Evolutionary conservation across 2,797 vertebrate species (phyloP).

Genomic region (Dermochelys coriacea): DNA sequence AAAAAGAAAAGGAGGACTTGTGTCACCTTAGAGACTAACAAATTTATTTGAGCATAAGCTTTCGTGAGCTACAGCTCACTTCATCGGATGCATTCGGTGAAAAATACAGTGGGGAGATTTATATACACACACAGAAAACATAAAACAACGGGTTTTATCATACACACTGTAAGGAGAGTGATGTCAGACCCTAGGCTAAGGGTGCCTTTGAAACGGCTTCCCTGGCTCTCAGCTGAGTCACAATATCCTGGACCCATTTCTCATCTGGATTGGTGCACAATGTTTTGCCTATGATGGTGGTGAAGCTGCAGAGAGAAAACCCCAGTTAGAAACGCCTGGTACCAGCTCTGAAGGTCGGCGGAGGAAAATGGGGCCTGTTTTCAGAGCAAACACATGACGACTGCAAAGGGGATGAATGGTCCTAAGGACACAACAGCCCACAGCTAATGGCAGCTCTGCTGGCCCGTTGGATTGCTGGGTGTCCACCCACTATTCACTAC

Average conservation of each 20-base stretch:
- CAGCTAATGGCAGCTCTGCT: neutral
- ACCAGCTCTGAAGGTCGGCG: neutral
- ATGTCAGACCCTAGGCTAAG: neutral
- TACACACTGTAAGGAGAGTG: too few species aligned
- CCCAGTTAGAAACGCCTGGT: neutral
- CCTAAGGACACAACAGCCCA: neutral
- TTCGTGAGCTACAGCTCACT: too few species aligned
- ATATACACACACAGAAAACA: too few species aligned
- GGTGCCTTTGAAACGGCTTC: neutral
- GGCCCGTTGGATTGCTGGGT: neutral
- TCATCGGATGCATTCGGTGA: too few species aligned
- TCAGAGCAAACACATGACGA: neutral
- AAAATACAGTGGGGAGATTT: too few species aligned
- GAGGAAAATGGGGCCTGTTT: neutral
- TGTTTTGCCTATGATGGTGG: constrained; percentile 34
- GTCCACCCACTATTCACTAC: neutral
- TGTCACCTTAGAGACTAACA: too few species aligned
- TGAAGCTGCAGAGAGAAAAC: constrained; percentile 69
- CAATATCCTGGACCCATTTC: constrained; percentile 65
- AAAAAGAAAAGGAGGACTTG: too few species aligned
- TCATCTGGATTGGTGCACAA: constrained; percentile 67
- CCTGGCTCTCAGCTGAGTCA: neutral
- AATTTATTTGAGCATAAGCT: too few species aligned
- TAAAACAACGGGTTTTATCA: too few species aligned
- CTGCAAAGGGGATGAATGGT: neutral